A percentile compares a stretch with the other conserved stretches of the same genome.
Conservation (phyloP, 2,888 invertebrate genomes). For the Drosophila eohydei region DNA sequence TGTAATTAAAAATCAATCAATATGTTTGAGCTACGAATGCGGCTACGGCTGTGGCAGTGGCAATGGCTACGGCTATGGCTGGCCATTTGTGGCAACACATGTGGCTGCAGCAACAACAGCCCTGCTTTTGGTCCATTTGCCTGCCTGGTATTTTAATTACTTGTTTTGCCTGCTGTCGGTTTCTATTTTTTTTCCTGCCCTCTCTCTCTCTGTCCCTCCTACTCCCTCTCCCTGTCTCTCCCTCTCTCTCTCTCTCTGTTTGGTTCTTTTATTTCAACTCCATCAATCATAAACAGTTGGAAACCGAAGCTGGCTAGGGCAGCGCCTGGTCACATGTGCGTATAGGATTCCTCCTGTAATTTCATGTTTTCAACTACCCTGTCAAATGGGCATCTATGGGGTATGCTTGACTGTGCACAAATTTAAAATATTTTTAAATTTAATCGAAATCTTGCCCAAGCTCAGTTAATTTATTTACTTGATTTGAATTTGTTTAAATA, state of each 20-base stretch:
- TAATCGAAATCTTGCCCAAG: no score
- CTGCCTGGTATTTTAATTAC: slow-evolving; percentile 81
- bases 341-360: slow-evolving; percentile 7
- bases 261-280: slow-evolving; percentile 17
- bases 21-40: slow-evolving; percentile 63
- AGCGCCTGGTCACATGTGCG: slow-evolving; percentile 52
- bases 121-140: slow-evolving; percentile 55
- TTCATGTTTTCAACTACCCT: slow-evolving; percentile 3
- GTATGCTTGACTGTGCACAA: background rate
- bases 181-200: slow-evolving; percentile 11
- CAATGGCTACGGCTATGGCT: slow-evolving; percentile 35
- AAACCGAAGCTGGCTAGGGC: background rate
- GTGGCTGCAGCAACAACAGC: slow-evolving; percentile 52
- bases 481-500: no score
- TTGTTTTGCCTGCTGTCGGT: slow-evolving; percentile 47
- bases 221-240: no score
- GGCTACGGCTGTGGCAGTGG: slow-evolving; percentile 17
- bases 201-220: background rate
- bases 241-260: background rate
- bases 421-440: background rate
- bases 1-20: slow-evolving; percentile 80
- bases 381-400: background rate
- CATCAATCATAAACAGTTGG: slow-evolving; percentile 63
- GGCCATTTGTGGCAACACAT: slow-evolving; percentile 74
- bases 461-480: no score